Conservation (phyloP, 2,888 invertebrate species). For the Plebejus melissa region DNA sequence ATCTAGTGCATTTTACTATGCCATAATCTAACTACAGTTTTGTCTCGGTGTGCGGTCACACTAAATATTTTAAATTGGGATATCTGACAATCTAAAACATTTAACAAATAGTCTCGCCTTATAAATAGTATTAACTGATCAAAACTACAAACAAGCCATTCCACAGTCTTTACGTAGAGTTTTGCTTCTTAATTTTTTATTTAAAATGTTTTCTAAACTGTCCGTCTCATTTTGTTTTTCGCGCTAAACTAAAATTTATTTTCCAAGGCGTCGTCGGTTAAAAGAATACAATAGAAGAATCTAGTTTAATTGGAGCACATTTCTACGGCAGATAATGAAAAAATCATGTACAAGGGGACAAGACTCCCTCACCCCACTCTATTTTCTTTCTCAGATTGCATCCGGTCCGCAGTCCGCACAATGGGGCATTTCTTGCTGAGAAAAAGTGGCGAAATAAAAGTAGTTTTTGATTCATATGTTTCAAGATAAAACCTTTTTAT, state of each 20-base stretch:
- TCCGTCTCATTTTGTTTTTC: no score
- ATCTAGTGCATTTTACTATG: no score
- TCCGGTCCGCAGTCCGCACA: slow-evolving; percentile 14
- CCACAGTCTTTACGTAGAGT: no score
- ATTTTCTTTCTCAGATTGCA: slow-evolving; percentile 13
- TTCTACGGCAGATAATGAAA: slow-evolving; percentile 19
- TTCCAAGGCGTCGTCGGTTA: neutral
- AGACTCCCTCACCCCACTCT: neutral
- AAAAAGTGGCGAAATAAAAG: neutral
- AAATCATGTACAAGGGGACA: slow-evolving; percentile 12
- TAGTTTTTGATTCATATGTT: neutral
- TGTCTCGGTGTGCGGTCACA: no score
- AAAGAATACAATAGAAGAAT: slow-evolving; percentile 13
- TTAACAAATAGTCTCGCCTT: no score
- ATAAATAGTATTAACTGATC: no score
- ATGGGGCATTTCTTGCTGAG: neutral
- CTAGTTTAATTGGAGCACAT: slow-evolving; percentile 1
- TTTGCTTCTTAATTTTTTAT: no score
- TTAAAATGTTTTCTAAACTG: no score
- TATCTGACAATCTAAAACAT: no score
- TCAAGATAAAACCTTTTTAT: neutral
- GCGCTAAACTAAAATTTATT: neutral
- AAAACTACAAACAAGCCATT: no score
- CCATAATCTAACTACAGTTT: no score
- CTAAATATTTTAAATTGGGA: no score